phyloP scores from a whole-genome alignment of 2,113 vertebrate species.

The Sigmodon hispidus region DNA sequence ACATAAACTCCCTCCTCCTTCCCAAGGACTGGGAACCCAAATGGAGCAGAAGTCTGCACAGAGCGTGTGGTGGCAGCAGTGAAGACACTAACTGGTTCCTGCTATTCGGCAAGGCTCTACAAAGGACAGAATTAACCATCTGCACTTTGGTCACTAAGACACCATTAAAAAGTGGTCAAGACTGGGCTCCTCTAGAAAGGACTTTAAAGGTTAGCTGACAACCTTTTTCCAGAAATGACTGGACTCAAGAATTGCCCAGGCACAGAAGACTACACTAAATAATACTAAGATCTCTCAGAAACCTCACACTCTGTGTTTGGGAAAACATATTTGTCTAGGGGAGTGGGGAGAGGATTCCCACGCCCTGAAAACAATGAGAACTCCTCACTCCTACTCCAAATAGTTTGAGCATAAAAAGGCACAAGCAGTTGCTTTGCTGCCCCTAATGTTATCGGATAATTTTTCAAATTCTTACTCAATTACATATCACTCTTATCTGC shows the following conservation, averaged over 20 bases:
- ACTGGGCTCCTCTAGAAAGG: slow-evolving; percentile 34
- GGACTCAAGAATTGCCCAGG: slow-evolving; percentile 25
- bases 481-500: slow-evolving; percentile 62
- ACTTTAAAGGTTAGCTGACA: slow-evolving; percentile 56
- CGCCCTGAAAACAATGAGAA: slow-evolving; percentile 69
- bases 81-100: neutral
- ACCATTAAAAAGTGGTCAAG: slow-evolving; percentile 40
- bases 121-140: slow-evolving; percentile 24
- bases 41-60: slow-evolving; percentile 7
- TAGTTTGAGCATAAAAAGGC: slow-evolving; percentile 62
- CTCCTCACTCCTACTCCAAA: slow-evolving; percentile 74
- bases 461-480: slow-evolving; percentile 76
- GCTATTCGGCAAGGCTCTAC: slow-evolving; percentile 18
- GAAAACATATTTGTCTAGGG: slow-evolving; percentile 55
- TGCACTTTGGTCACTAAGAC: slow-evolving; percentile 40
- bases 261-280: slow-evolving; percentile 46
- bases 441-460: slow-evolving; percentile 77
- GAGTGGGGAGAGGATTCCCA: slow-evolving; percentile 59
- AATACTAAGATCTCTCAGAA: slow-evolving; percentile 22
- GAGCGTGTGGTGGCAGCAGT: neutral
- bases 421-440: slow-evolving; percentile 67
- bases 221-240: slow-evolving; percentile 51
- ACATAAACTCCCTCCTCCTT: slow-evolving; percentile 17
- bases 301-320: slow-evolving; percentile 45
- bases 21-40: neutral